These are phyloP conservation scores for Notiomystis cincta DNA, from an alignment of 2,113 vertebrate genomes.

Conservation along the genomic window DNA sequence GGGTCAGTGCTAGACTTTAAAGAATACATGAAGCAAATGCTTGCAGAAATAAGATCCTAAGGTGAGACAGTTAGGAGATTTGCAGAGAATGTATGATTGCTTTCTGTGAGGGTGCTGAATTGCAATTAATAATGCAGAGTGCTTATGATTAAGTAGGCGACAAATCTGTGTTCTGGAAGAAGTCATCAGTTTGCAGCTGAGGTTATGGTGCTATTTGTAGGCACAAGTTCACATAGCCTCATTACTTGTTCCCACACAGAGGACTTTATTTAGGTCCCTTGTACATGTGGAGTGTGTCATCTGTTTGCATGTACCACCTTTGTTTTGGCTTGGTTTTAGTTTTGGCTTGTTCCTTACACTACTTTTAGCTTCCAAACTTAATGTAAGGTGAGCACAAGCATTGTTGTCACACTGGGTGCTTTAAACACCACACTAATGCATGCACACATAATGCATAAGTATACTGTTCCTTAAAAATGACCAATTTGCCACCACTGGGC, in stretches of 20 bases:
- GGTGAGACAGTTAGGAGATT: not conserved
- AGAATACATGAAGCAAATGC: not conserved
- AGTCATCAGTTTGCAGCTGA: not conserved
- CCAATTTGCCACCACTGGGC: not conserved
- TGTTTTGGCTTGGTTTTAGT: not conserved
- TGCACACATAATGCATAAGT: not conserved
- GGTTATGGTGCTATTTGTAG: not conserved
- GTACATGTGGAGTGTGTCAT: not conserved
- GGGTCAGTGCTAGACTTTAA: not conserved
- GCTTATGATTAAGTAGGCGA: not conserved
- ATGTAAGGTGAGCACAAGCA: not conserved
- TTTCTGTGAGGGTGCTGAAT: not conserved
- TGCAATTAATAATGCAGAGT: not conserved
- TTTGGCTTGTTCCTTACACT: not conserved
- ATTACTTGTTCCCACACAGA: not conserved
- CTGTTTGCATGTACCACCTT: not conserved
- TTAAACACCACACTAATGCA: not conserved
- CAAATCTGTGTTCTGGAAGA: not conserved
- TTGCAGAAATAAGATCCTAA: not conserved
- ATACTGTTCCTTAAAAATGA: not conserved
- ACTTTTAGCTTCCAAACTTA: not conserved
- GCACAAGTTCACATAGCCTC: not conserved
- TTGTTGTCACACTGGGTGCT: not conserved
- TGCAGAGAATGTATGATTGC: not conserved
- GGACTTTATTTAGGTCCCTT: not conserved